Conservation (phyloP, 1,140 invertebrate species). For the Oppia nitens region DNA sequence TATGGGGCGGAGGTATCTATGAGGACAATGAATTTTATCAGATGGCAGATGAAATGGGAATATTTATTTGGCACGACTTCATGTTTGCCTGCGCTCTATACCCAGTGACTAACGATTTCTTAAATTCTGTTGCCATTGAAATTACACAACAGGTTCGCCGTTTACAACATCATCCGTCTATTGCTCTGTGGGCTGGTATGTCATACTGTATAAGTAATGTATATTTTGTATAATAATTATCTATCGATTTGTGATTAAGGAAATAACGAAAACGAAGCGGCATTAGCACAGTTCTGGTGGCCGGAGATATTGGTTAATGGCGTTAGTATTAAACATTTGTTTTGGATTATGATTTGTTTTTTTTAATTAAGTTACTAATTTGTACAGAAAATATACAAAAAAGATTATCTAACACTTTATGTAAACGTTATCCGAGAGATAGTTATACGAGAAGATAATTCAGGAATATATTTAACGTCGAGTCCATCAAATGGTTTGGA, state of each 20-base stretch:
- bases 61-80: slow-evolving; percentile 46
- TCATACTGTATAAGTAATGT: not conserved
- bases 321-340: not conserved
- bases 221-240: not conserved
- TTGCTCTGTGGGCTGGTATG: slow-evolving; percentile 40
- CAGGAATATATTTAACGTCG: slow-evolving; percentile 54
- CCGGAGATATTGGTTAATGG: not conserved
- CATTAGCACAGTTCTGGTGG: slow-evolving; percentile 61
- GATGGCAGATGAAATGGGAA: slow-evolving; percentile 33
- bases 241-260: slow-evolving; percentile 36
- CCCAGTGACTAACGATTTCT: slow-evolving; percentile 52
- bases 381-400: slow-evolving; percentile 30
- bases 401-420: slow-evolving; percentile 74
- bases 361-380: not conserved
- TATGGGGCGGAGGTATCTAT: slow-evolving; percentile 95
- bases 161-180: slow-evolving; percentile 69
- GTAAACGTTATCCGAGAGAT: slow-evolving; percentile 50
- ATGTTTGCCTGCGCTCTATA: slow-evolving; percentile 97
- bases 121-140: slow-evolving; percentile 55
- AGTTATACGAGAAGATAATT: slow-evolving; percentile 41
- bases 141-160: slow-evolving; percentile 61
- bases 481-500: slow-evolving; percentile 79
- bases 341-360: not conserved
- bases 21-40: slow-evolving; percentile 83
- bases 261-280: slow-evolving; percentile 96